phyloP scores from a whole-genome alignment of 2,113 vertebrate species.

The Laterallus jamaicensis region DNA sequence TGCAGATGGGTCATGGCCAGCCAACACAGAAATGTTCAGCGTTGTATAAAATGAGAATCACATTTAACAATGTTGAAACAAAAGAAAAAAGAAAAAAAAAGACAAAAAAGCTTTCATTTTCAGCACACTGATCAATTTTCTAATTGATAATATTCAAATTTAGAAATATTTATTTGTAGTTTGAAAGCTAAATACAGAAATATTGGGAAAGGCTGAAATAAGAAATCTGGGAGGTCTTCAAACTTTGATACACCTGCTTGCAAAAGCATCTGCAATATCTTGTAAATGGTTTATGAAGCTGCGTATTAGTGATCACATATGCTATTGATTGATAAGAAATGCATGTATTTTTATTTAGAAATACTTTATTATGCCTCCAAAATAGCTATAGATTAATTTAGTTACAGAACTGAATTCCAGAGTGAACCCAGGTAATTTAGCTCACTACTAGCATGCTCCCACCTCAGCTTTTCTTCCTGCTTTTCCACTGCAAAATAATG shows the following conservation, averaged over 20 bases:
- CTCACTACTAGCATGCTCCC: neutral
- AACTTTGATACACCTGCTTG: neutral
- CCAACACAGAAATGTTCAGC: constrained; percentile 33
- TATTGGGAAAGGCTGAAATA: neutral
- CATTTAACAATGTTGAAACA: neutral
- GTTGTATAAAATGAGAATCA: constrained; percentile 6
- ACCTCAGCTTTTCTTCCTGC: neutral
- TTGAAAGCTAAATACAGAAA: neutral
- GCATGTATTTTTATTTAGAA: neutral
- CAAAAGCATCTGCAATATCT: neutral
- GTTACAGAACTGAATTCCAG: neutral
- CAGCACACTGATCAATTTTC: neutral
- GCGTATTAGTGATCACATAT: neutral
- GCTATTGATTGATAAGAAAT: neutral
- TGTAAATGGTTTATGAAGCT: neutral
- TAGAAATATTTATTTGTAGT: neutral
- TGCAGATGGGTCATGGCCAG: constrained; percentile 44
- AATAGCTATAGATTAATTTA: neutral
- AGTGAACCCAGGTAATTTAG: neutral
- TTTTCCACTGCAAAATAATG: neutral
- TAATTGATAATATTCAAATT: neutral
- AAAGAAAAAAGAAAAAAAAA: neutral
- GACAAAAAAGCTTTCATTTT: neutral
- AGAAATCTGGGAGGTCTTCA: neutral
- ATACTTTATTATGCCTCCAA: neutral